These are phyloP conservation scores for Ia io DNA, from an alignment of 2,113 vertebrate genomes.

Conservation along the genomic window DNA sequence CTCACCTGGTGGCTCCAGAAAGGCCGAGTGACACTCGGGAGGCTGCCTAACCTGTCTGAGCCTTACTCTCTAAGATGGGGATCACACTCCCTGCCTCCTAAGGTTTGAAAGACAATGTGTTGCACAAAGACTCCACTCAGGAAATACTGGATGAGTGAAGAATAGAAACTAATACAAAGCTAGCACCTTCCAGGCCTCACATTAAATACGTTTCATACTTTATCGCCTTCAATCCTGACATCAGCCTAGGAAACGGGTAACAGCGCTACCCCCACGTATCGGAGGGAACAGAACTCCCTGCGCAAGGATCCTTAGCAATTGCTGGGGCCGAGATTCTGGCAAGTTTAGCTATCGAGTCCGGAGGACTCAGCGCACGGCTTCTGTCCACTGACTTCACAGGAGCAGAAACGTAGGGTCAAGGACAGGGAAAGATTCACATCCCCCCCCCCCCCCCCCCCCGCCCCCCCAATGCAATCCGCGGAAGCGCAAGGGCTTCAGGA, in stretches of 20 bases:
- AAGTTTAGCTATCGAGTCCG: neutral
- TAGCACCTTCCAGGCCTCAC: neutral
- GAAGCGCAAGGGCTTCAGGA: neutral
- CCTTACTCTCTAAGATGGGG: neutral
- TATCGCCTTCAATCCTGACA: neutral
- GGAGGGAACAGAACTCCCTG: neutral
- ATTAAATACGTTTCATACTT: neutral
- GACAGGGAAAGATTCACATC: neutral
- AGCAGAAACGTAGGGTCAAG: neutral
- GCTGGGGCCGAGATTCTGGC: neutral
- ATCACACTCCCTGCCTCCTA: neutral
- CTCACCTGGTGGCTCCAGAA: neutral
- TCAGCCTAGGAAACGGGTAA: neutral
- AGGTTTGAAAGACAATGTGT: neutral
- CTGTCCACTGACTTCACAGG: neutral
- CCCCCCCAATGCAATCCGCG: rapidly evolving
- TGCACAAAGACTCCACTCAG: neutral
- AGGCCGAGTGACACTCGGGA: rapidly evolving
- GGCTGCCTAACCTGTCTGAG: neutral
- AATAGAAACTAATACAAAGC: neutral
- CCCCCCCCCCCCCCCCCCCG: too few relatives aligned
- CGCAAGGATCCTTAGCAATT: neutral
- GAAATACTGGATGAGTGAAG: neutral
- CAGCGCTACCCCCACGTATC: neutral
- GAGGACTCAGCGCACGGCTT: neutral